These are phyloP conservation scores for Pica pica DNA, from an alignment of 2,113 vertebrate species.

Conservation along the genomic window DNA sequence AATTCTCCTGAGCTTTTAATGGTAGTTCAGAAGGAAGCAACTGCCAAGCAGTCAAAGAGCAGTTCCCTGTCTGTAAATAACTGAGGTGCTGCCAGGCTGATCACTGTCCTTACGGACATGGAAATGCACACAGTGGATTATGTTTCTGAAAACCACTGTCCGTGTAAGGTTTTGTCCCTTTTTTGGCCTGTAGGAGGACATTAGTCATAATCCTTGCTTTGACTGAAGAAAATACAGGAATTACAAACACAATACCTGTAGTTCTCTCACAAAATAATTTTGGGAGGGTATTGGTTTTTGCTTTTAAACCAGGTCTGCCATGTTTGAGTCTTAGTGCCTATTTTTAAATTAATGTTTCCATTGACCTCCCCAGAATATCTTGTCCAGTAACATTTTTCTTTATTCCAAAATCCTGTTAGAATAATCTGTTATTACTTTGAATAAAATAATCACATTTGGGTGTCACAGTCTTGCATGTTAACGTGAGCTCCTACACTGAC, in stretches of 20 bases:
- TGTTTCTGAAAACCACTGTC: neutral
- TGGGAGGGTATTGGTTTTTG: neutral
- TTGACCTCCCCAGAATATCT: neutral
- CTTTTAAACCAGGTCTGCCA: neutral
- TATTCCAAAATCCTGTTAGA: neutral
- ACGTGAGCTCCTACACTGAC: neutral
- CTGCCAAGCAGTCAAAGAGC: neutral
- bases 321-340: neutral
- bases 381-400: neutral
- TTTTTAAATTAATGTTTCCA: neutral
- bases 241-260: neutral
- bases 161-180: neutral
- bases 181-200: neutral
- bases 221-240: neutral
- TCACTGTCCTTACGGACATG: fast-evolving
- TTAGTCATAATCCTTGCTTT: neutral
- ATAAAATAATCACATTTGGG: neutral
- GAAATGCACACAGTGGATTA: no score
- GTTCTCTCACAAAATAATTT: neutral
- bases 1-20: neutral
- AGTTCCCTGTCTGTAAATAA: neutral
- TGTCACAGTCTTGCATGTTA: neutral
- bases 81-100: neutral
- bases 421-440: neutral
- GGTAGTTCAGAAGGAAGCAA: neutral